Conservation (phyloP, 1,140 invertebrate genomes). For the Drosophila pectinifera region DNA sequence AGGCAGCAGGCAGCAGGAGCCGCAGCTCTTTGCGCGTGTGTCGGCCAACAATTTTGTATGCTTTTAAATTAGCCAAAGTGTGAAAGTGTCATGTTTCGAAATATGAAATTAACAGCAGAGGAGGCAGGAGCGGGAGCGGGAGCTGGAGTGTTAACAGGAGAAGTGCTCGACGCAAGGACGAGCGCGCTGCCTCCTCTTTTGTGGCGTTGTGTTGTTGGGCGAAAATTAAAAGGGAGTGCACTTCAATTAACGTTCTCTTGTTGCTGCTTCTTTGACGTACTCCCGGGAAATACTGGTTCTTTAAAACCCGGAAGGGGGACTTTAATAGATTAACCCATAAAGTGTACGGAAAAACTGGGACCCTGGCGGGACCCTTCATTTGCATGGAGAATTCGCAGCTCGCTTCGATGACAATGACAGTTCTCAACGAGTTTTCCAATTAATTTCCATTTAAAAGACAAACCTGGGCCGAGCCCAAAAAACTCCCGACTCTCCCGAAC, state of each 20-base stretch:
- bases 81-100: constrained; percentile 81
- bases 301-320: constrained; percentile 4
- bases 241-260: constrained; percentile 67
- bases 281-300: background rate
- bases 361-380: constrained; percentile 16
- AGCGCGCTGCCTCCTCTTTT: constrained; percentile 23
- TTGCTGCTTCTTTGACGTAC: constrained; percentile 4
- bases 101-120: constrained; percentile 75
- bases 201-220: constrained; percentile 53
- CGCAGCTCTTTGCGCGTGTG: constrained; percentile 58
- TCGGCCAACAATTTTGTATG: constrained; percentile 72
- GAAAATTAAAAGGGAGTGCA: constrained; percentile 78
- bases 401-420: constrained; percentile 49
- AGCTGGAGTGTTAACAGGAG: constrained; percentile 26
- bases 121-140: constrained; percentile 7
- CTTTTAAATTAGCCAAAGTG: constrained; percentile 81
- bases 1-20: constrained; percentile 36
- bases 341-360: background rate
- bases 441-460: constrained; percentile 67
- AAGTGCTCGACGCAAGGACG: constrained; percentile 12
- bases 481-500: constrained; percentile 43
- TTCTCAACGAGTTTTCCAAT: constrained; percentile 73
- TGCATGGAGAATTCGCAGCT: constrained; percentile 15
- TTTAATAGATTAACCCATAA: constrained; percentile 24
- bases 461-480: constrained; percentile 43